Base-by-base conservation (phyloP, 2,888 invertebrate species). In the Barypeithes pellucidus region DNA sequence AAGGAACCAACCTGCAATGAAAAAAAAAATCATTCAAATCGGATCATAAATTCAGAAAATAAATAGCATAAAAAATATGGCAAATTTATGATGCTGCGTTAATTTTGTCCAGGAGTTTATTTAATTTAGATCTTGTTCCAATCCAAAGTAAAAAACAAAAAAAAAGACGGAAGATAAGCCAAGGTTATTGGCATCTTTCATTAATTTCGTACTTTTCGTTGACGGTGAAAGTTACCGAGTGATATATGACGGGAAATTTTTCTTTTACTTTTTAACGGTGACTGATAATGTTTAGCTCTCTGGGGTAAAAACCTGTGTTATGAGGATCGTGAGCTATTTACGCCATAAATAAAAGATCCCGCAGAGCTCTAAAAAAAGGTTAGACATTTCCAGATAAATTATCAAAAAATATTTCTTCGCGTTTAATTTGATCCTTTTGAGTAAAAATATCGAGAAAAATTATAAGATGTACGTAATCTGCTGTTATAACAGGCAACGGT, bases 221-320 rank as follows among this genome's bases (percentile, higher is more conserved):
- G 67, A 72, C 67, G 68, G 67, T 73, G 67, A 73, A 73, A 73
- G 73, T 73, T 68, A 36, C 67, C 57, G 59, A 61, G 62, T 73
- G 73, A 73, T 73, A 73, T 68, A 73, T 63, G 73, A 62, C n/a
- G 47, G 9, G 33, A 60, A 57, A 68, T 73, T 73, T 73, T 73
- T 68, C 63, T 60, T 60, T 62, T 52, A 41, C 57, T 68, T 68
- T 67, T 68, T 68, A 47, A 68, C 73, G 73, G 47, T 73, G 73
- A 73, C 73, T 73, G 73, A 73, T 73, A 73, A 73, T 61, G 73
- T 57, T 73, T 62, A 41, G 50, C 47, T 54, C 68, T 47, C 73
- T 33, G 63, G 73, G 68, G 73, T 54, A 69, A 69, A 69, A 69
- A 68, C 67, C 60, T 60, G 60, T 60, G 60, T 60, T 36, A 50